Evolutionary conservation across 92 coral and sea anemone genomes (phyloP).

Genomic region (Actinostola sp.): DNA sequence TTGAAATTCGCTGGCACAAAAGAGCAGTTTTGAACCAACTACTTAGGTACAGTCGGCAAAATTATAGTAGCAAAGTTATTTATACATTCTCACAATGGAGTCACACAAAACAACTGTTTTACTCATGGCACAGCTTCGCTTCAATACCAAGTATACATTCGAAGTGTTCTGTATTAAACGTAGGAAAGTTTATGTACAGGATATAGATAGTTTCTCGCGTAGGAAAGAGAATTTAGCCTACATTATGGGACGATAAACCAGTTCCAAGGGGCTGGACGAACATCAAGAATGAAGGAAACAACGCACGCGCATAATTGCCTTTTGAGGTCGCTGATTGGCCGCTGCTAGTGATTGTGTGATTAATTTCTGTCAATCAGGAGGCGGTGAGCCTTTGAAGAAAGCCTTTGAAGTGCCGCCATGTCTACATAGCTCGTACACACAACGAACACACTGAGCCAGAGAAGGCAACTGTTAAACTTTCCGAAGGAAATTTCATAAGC

Average conservation of each 20-base stretch:
- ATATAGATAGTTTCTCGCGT: slow-evolving; percentile 18
- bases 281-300: slow-evolving; percentile 67
- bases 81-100: slow-evolving; percentile 12
- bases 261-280: slow-evolving; percentile 59
- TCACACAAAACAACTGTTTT: slow-evolving; percentile 9
- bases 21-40: slow-evolving; percentile 16
- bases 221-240: slow-evolving; percentile 30
- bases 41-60: slow-evolving; percentile 11
- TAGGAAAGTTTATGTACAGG: slow-evolving; percentile 7
- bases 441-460: slow-evolving; percentile 69
- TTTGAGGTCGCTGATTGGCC: slow-evolving; percentile 83
- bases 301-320: slow-evolving; percentile 80
- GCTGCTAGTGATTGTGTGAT: slow-evolving; percentile 94
- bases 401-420: slow-evolving; percentile 79
- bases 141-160: not conserved
- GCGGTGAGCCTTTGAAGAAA: slow-evolving; percentile 93
- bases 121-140: not conserved
- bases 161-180: not conserved
- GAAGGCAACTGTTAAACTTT: slow-evolving; percentile 59
- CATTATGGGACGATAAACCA: slow-evolving; percentile 49
- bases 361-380: slow-evolving; percentile 96
- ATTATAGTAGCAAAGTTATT: slow-evolving; percentile 25
- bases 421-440: slow-evolving; percentile 70
- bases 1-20: slow-evolving; percentile 6
- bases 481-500: slow-evolving; percentile 54